phyloP scores from a whole-genome alignment of 2,888 invertebrate species.

The Ariolimax columbianus region DNA sequence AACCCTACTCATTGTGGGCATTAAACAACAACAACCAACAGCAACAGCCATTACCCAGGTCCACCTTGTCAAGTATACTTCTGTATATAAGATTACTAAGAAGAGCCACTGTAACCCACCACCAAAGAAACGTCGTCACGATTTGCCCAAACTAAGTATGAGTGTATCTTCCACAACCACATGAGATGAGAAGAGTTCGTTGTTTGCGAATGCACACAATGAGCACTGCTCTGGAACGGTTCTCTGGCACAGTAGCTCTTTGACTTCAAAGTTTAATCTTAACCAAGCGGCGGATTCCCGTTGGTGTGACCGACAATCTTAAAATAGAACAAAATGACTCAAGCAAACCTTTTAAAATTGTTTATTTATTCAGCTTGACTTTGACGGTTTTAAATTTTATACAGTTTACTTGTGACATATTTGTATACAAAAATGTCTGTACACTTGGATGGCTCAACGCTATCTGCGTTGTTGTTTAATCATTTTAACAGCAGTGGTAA shows the following conservation, averaged over 20 bases:
- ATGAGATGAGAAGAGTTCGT: too few relatives aligned
- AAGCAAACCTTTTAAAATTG: too few relatives aligned
- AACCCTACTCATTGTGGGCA: too few relatives aligned
- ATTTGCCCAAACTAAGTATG: too few relatives aligned
- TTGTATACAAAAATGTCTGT: slow-evolving; percentile 61
- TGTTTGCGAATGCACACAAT: background rate
- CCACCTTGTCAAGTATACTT: too few relatives aligned
- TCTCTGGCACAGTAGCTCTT: background rate
- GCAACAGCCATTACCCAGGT: too few relatives aligned
- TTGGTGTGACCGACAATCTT: background rate
- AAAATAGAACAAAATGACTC: background rate
- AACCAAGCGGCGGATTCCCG: background rate
- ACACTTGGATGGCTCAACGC: slow-evolving; percentile 65
- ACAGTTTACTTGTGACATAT: background rate
- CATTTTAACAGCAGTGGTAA: slow-evolving; percentile 63
- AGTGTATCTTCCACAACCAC: too few relatives aligned
- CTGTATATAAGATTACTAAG: too few relatives aligned
- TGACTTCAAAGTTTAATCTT: background rate
- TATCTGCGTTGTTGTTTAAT: slow-evolving; percentile 67
- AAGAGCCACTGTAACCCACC: too few relatives aligned
- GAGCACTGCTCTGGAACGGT: background rate
- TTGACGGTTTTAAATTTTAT: background rate
- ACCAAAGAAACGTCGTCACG: too few relatives aligned
- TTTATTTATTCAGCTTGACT: background rate
- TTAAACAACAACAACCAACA: too few relatives aligned